Percentiles rank a stretch among this genome's conserved stretches.
phyloP scores from a whole-genome alignment of 2,113 vertebrate genomes.

The Mirza zaza region DNA sequence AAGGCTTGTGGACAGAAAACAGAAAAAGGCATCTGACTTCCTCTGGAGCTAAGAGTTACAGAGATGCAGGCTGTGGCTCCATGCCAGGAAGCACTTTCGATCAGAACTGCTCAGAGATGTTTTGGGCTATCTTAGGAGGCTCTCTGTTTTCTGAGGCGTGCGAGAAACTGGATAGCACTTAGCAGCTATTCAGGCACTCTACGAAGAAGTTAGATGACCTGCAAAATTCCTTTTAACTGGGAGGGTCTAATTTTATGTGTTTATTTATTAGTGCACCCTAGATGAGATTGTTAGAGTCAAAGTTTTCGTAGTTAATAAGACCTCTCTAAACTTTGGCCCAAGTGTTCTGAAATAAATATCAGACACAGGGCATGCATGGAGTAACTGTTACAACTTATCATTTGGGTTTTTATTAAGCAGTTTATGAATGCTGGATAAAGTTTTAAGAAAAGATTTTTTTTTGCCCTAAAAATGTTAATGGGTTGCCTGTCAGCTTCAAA shows the following conservation, averaged over 20 bases:
- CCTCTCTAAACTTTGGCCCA: not conserved
- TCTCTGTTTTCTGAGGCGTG: not conserved
- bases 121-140: not conserved
- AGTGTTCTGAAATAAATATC: slow-evolving; percentile 30
- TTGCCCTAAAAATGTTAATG: slow-evolving; percentile 33
- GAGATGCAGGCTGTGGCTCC: not conserved
- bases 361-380: not conserved
- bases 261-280: not conserved
- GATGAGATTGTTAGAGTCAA: not conserved
- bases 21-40: not conserved
- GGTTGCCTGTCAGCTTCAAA: slow-evolving; percentile 48
- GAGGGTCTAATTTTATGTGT: not conserved
- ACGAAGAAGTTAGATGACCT: not conserved
- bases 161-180: not conserved
- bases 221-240: not conserved
- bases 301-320: not conserved
- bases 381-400: not conserved
- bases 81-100: not conserved
- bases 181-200: not conserved
- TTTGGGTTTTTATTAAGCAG: slow-evolving; percentile 30
- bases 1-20: not conserved
- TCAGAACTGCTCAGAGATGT: not conserved
- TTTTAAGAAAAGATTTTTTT: slow-evolving; percentile 36
- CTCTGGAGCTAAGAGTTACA: not conserved
- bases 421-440: slow-evolving; percentile 62